Conservation (phyloP, 1,140 invertebrate genomes). For the Drosophila arizonae region DNA sequence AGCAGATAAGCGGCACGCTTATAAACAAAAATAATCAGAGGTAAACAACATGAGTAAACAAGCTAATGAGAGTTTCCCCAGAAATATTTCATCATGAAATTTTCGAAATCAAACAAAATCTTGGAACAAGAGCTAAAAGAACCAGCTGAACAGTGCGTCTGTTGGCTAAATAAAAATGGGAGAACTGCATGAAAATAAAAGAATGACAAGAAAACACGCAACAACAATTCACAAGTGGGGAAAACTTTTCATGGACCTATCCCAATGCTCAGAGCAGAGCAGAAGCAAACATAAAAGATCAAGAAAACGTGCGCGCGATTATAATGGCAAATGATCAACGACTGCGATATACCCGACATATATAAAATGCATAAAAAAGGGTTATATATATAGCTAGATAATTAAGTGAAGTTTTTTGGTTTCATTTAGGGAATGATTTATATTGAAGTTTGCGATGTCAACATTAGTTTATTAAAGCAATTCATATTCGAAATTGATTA, state of each 20-base stretch:
- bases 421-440: too few relatives aligned
- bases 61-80: not conserved
- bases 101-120: too few relatives aligned
- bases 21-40: constrained; percentile 12
- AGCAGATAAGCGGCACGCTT: constrained; percentile 18
- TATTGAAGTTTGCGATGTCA: too few relatives aligned
- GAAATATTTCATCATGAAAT: too few relatives aligned
- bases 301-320: constrained; percentile 5
- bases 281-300: constrained; percentile 15
- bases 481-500: too few relatives aligned
- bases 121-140: too few relatives aligned
- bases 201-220: not conserved
- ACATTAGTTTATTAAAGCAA: too few relatives aligned
- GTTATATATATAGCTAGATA: not conserved
- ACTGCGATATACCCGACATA: constrained; percentile 18
- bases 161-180: not conserved
- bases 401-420: too few relatives aligned
- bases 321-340: not conserved
- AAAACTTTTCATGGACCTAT: constrained; percentile 52
- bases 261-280: constrained; percentile 26
- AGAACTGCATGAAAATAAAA: not conserved
- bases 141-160: too few relatives aligned
- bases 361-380: not conserved
- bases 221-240: constrained; percentile 11
- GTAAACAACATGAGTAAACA: constrained; percentile 20